Conservation (phyloP, 2,888 invertebrate genomes). For the Bimastos eiseni region DNA sequence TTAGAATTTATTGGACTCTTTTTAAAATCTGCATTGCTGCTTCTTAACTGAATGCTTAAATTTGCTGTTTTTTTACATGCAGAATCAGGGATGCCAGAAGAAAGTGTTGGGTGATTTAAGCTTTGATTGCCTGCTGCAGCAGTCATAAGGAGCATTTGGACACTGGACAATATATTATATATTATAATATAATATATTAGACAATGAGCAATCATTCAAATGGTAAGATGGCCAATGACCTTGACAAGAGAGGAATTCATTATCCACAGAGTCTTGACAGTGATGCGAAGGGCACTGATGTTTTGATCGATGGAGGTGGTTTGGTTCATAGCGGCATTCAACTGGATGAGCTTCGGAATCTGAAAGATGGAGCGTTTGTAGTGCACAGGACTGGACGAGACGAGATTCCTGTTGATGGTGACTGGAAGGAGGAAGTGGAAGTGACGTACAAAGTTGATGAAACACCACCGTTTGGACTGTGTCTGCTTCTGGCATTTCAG, state of each 20-base stretch:
- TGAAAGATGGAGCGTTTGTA: background rate
- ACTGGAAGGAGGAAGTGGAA: constrained; percentile 33
- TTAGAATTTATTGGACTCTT: background rate
- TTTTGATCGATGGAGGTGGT: background rate
- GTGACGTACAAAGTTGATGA: constrained; percentile 38
- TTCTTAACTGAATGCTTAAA: background rate
- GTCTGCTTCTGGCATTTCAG: constrained; percentile 38
- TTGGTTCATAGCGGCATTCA: background rate
- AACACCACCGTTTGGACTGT: constrained; percentile 32
- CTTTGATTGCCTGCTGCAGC: background rate
- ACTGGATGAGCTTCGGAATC: constrained; percentile 3
- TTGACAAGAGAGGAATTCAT: background rate
- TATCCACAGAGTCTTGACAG: constrained; percentile 3
- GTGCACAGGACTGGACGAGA: background rate
- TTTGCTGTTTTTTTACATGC: background rate
- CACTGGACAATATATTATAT: background rate
- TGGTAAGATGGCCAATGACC: background rate
- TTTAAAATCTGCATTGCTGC: background rate
- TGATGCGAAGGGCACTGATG: background rate
- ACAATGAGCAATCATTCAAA: background rate
- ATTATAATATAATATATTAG: background rate
- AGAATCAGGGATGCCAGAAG: background rate
- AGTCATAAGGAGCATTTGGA: background rate
- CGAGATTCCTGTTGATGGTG: background rate
- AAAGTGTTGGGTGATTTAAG: background rate